Evolutionary conservation across 2,113 vertebrate genomes (phyloP).

Genomic region (Puntigrus tetrazona): DNA sequence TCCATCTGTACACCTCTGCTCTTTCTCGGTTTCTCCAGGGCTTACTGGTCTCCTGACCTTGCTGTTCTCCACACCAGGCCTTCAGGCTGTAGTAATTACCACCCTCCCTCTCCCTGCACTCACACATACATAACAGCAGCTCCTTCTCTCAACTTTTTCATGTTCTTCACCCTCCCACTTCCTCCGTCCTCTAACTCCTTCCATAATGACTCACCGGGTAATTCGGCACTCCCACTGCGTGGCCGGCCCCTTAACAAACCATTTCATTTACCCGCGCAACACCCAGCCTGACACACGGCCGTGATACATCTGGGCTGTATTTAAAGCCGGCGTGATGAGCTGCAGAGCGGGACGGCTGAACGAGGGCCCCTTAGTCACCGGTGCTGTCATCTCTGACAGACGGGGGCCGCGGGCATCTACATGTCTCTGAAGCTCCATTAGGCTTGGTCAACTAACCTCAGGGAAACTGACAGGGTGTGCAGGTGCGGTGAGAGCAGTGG

Average conservation of each 20-base stretch:
- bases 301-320: constrained; percentile 21
- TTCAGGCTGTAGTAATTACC: constrained; percentile 1
- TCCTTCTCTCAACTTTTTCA: not conserved
- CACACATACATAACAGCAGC: not conserved
- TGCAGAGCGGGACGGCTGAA: not conserved
- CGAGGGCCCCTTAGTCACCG: not conserved
- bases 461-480: constrained; percentile 49
- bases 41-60: constrained; percentile 21
- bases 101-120: not conserved
- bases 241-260: constrained; percentile 12
- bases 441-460: constrained; percentile 49
- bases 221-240: constrained; percentile 28
- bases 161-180: constrained; percentile 9
- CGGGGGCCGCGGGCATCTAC: constrained; percentile 38
- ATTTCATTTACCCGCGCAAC: constrained; percentile 22
- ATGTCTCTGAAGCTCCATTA: constrained; percentile 50
- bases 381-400: constrained; percentile 14
- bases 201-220: constrained; percentile 45
- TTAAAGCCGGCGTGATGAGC: constrained; percentile 7
- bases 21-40: constrained; percentile 17
- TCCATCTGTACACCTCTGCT: constrained; percentile 5
- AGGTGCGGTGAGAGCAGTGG: constrained; percentile 38
- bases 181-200: constrained; percentile 36
- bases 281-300: not conserved
- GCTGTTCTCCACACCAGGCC: constrained; percentile 14